Evolutionary conservation across 2,113 vertebrate genomes (phyloP), one percentile per base, ranked within the genome.

Genomic region (Sorex araneus): DNA sequence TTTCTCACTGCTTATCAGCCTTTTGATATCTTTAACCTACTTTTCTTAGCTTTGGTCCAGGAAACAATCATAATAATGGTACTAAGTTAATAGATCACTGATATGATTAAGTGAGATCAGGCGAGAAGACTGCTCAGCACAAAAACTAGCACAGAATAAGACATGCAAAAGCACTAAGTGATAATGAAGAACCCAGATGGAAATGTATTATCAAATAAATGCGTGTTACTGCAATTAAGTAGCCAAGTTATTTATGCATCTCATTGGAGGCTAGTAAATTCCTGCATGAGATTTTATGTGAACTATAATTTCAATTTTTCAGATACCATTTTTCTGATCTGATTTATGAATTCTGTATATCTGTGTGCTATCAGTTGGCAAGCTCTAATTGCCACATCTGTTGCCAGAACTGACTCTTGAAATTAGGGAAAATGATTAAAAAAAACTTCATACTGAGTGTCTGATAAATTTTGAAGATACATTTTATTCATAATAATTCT

Each of bases 1-100:
- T 93, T 32, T 84, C 40, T 12, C 0, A 30, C n/a, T 8, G n/a
- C 25, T 47, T 8, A 70, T 27, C 67, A 87, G 47, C 15, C 34
- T 84, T 93, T 76, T 90, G 34, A 92, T 74, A 87, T 79, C 84
- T 23, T 45, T 67, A 95, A 57, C 9, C 32, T 88, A 78, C 19
- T 63, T 82, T 91, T 79, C 45, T 54, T 64, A 45, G 11, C 67
- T 84, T 94, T 10, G 30, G 30, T 84, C 34, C 83, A 87, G 23
- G 87, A 71, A 57, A 64, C 9, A 70, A 74, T 45, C 28, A 40
- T 28, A 84, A 27, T 28, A 91, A 90, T 30, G 28, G 54, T 36
- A 34, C 45, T 28, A 5, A 69, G 43, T 93, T 84, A 83, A 84
- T 27, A 84, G 80, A 77, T 87, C 47, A 78, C 30, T 43, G 9